phyloP scores from a whole-genome alignment of 2,113 vertebrate species.

The Ailurus styani region DNA sequence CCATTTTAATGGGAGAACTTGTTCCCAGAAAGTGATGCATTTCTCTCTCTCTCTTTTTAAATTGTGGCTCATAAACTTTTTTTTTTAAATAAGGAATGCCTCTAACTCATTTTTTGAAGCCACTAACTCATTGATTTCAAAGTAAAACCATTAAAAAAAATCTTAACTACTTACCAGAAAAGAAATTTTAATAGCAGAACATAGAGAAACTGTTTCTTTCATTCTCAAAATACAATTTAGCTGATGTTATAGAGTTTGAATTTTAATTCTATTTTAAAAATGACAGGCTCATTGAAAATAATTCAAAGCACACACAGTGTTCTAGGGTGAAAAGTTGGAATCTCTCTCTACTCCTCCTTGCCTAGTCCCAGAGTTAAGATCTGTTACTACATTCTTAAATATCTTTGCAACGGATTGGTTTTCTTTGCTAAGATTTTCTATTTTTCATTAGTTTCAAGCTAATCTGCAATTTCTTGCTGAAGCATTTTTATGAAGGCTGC shows the following conservation, averaged over 20 bases:
- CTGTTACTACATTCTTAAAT: background rate
- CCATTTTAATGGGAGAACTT: background rate
- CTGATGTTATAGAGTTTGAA: background rate
- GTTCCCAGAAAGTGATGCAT: background rate
- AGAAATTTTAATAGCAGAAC: background rate
- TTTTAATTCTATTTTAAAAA: slow-evolving; percentile 1
- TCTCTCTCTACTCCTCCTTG: background rate
- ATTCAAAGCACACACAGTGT: background rate
- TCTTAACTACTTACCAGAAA: background rate
- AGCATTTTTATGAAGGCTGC: background rate
- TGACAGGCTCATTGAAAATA: background rate
- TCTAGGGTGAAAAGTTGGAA: background rate
- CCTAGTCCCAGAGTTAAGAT: background rate
- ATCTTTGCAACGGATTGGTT: background rate
- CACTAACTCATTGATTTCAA: background rate
- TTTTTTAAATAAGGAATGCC: background rate
- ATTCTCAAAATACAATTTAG: background rate
- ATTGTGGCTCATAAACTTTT: background rate
- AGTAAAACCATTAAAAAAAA: background rate
- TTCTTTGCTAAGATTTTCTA: background rate
- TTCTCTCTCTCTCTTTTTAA: background rate
- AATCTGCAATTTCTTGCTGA: background rate
- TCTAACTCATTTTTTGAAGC: background rate
- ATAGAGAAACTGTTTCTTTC: background rate
- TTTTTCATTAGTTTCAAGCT: background rate